Base-by-base conservation (phyloP, 2,888 invertebrate species). In the Steinernema scapterisci region DNA sequence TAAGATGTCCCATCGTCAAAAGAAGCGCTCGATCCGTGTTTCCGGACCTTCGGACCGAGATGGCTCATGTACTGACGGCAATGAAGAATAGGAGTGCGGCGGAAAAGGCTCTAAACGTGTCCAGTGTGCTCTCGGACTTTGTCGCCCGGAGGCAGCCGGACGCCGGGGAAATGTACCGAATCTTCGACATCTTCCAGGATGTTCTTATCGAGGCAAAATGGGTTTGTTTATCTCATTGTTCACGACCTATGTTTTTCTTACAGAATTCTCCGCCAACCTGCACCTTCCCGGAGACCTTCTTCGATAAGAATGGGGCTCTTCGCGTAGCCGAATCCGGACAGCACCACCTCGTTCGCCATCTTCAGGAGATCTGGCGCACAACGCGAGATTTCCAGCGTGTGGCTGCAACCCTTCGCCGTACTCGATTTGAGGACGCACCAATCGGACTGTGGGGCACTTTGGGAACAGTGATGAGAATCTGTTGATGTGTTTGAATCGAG, bases 101-200 rank as follows among this genome's bases (percentile, higher is more conserved):
- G 1, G 63, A 63, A 27, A 63, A 25, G 16, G 16, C 27, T 31
- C 27, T 5, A 11, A 63, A 38, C 7, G 38, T 63, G 11, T 25
- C 63, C 63, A 27, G 27, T 13, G 27, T 63, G 27, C 63, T 63
- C 63, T 31, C 63, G 3, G 63, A 63, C 16, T 63, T 63, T 25
- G 31, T 38, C 16, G 11, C 63, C 1, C 63, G 63, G 63, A 27
- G 63, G 27, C 63, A 63, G 1, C 63, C 63, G 11, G 38, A 27
- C 38, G 63, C 31, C 31, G 63, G 31, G 16, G 63, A 63, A 31
- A 63, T 63, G 63, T 63, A 63, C 38, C 63, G 63, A 16, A 63
- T 63, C 38, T 63, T 63, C 31, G 63, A 63, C 16, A 63, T 63
- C 31, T 27, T 38, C 27, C 63, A 63, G 31, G 63, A 63, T 16